phyloP scores from a whole-genome alignment of 2,113 vertebrate species.

The Bostrychus sinensis region DNA sequence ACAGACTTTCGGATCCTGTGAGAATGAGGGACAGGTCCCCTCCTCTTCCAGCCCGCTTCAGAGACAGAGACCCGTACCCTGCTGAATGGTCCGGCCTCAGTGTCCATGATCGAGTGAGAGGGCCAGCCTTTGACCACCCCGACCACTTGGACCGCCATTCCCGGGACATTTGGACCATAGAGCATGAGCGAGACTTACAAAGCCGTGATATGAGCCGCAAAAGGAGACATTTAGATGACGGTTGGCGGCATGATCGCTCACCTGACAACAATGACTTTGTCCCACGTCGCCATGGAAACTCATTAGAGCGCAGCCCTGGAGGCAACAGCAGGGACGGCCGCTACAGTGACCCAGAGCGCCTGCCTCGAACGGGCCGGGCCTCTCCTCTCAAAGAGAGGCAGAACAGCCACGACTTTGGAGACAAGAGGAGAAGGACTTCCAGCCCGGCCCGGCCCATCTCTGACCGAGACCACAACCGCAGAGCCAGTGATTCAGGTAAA shows the following conservation, averaged over 20 bases:
- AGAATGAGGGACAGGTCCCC: slow-evolving; percentile 90
- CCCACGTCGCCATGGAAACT: slow-evolving; percentile 84
- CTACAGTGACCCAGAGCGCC: slow-evolving; percentile 86
- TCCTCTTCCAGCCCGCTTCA: slow-evolving; percentile 85
- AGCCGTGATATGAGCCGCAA: slow-evolving; percentile 86
- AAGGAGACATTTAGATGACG: slow-evolving; percentile 85
- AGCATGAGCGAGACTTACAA: slow-evolving; percentile 82
- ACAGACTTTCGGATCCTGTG: slow-evolving; percentile 84
- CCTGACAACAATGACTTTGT: slow-evolving; percentile 85
- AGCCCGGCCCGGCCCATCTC: slow-evolving; percentile 38
- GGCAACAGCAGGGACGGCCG: slow-evolving; percentile 86
- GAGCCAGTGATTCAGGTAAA: slow-evolving; percentile 80
- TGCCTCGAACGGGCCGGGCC: slow-evolving; percentile 81
- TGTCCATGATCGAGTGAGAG: slow-evolving; percentile 84
- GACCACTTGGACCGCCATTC: slow-evolving; percentile 86
- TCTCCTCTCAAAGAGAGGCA: slow-evolving; percentile 84
- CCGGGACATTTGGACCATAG: slow-evolving; percentile 89
- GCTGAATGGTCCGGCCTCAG: slow-evolving; percentile 88
- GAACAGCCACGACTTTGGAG: slow-evolving; percentile 83
- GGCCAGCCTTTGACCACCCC: slow-evolving; percentile 84
- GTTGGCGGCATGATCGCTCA: slow-evolving; percentile 87
- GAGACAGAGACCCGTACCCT: slow-evolving; percentile 88
- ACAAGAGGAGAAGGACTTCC: slow-evolving; percentile 77
- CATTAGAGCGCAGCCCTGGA: slow-evolving; percentile 90
- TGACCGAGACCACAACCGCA: slow-evolving; percentile 80